Evolutionary conservation across 2,888 invertebrate species (phyloP), one percentile per base, ranked within the genome.

Genomic region (Elgonia sp.): DNA sequence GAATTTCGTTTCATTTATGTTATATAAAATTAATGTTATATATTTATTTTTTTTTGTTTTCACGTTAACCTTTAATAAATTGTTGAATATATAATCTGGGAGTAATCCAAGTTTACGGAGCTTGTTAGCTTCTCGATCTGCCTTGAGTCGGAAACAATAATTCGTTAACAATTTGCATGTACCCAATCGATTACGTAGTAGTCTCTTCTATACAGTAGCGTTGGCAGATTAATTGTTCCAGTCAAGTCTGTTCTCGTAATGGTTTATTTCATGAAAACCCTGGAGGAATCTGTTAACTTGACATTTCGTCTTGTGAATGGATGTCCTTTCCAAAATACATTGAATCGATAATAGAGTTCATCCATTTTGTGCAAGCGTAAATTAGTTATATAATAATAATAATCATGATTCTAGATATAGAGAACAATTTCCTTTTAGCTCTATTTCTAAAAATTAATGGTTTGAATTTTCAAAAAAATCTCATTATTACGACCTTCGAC

Each of bases 161-260:
- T 70, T 70, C 37, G 42, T 53, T 37, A 70, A 70, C 70, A 70
- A 53, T 37, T 70, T 29, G n/a, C 70, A 53, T 29, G 20, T 37
- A 14, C 14, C 20, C 42, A 53, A 70, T 70, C 70, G 70, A 70
- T 70, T 53, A 69, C 16, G 21, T 20, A 69, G 50, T 50, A 10
- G 12, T 20, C 65, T 65, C 69, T 8, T 6, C 29, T n/a, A 5
- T 67, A 20, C 20, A 20, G 42, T 69, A 46, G 50, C 50, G n/a
- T 37, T 70, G 18, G 50, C 37, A 70, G 53, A 70, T 70, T 70
- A 70, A 70, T 70, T 69, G 69, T 50, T 69, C 50, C 29, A 29
- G 5, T 29, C 29, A 46, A 67, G 42, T 20, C 67, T 46, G 67
- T 16, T 42, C 3, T 67, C 14, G 14, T 67, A 67, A 10, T 20